phyloP scores from a whole-genome alignment of 2,888 invertebrate species.

The Cybosia mesomella region DNA sequence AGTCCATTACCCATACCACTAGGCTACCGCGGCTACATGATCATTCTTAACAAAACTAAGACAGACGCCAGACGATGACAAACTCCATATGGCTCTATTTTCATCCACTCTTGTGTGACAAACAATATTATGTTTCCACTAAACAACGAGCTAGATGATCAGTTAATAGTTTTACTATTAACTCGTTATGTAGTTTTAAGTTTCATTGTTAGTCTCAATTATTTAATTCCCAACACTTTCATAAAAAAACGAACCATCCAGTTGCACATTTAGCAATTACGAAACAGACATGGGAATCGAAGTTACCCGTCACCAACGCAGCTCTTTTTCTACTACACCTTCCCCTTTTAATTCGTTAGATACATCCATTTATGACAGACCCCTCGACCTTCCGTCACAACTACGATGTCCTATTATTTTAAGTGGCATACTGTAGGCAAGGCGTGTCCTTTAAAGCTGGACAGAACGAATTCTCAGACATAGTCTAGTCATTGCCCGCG shows the following conservation, averaged over 20 bases:
- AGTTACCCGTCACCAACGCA: slow-evolving; percentile 62
- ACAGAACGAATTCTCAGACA: slow-evolving; percentile 70
- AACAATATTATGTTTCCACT: slow-evolving; percentile 23
- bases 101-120: slow-evolving; percentile 18
- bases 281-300: slow-evolving; percentile 69
- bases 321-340: slow-evolving; percentile 65
- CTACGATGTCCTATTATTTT: slow-evolving; percentile 39
- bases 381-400: slow-evolving; percentile 48
- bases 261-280: slow-evolving; percentile 48
- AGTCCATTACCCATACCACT: no score
- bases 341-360: slow-evolving; percentile 63
- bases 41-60: slow-evolving; percentile 26
- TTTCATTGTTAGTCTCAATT: slow-evolving; percentile 27
- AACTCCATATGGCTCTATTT: slow-evolving; percentile 26
- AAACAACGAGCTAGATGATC: slow-evolving; percentile 12
- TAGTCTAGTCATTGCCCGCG: slow-evolving; percentile 70
- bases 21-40: no score
- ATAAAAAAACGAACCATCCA: slow-evolving; percentile 43
- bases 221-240: slow-evolving; percentile 38
- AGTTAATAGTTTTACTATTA: background rate
- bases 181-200: background rate
- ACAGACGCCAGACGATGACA: background rate
- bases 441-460: slow-evolving; percentile 65
- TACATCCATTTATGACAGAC: slow-evolving; percentile 55
- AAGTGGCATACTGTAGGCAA: slow-evolving; percentile 45